Percentiles rank a stretch among this genome's conserved stretches.
phyloP scores from a whole-genome alignment of 1,140 invertebrate species.

The Caenorhabditis latens region DNA sequence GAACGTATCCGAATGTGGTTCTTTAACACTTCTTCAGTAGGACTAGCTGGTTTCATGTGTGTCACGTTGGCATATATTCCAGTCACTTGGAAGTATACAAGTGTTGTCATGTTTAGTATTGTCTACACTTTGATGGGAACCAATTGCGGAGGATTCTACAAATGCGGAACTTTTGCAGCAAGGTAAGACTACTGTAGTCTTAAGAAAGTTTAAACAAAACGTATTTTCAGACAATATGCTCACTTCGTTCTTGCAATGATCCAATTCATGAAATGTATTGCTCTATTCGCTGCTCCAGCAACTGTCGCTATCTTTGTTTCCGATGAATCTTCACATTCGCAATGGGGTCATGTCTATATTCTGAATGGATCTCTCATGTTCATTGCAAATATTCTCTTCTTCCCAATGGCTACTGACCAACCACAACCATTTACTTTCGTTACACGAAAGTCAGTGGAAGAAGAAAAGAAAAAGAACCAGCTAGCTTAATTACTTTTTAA shows the following conservation, averaged over 20 bases:
- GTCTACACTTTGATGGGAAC: constrained; percentile 69
- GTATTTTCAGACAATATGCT: constrained; percentile 60
- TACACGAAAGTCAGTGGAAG: constrained; percentile 9
- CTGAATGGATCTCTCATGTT: constrained; percentile 48
- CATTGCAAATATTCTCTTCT: constrained; percentile 70
- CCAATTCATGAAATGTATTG: constrained; percentile 66
- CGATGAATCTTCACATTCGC: constrained; percentile 45
- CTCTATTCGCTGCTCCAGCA: constrained; percentile 41
- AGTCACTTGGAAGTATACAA: constrained; percentile 51
- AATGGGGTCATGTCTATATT: constrained; percentile 58
- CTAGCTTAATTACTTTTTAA: not conserved
- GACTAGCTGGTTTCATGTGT: constrained; percentile 68
- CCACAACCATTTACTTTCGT: constrained; percentile 70
- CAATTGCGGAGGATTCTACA: constrained; percentile 73
- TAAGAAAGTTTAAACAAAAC: too few species aligned
- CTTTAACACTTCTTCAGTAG: constrained; percentile 71
- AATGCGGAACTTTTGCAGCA: constrained; percentile 70
- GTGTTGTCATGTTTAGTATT: constrained; percentile 65
- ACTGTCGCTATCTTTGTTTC: constrained; percentile 59
- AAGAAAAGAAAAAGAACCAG: constrained; percentile 25
- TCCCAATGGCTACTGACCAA: constrained; percentile 69
- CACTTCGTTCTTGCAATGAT: constrained; percentile 61
- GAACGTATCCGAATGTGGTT: constrained; percentile 70
- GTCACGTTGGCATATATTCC: constrained; percentile 70
- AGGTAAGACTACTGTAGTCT: constrained; percentile 51